These are phyloP conservation scores for Oxycera nigricornis DNA, from an alignment of 2,888 invertebrate genomes.

Conservation along the genomic window DNA sequence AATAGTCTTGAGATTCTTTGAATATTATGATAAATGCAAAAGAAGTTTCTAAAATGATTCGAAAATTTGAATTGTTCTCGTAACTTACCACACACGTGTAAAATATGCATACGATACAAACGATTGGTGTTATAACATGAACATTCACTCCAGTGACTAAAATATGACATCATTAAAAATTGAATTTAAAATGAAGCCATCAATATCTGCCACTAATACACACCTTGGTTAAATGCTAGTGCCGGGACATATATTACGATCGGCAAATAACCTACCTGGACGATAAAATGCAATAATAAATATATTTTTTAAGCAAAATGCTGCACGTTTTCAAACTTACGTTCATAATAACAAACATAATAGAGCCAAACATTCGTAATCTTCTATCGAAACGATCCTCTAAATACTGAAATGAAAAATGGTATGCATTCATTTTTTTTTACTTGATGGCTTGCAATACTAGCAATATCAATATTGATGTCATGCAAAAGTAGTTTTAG, in stretches of 20 bases:
- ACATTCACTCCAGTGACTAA: slow-evolving; percentile 84
- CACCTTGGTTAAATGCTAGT: slow-evolving; percentile 81
- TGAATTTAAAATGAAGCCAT: no score
- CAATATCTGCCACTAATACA: neutral
- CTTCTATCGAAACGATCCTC: slow-evolving; percentile 76
- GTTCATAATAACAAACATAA: slow-evolving; percentile 75
- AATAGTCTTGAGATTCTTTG: neutral
- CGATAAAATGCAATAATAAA: neutral
- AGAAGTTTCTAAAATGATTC: neutral
- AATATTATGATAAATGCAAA: neutral
- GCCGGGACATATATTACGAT: slow-evolving; percentile 83
- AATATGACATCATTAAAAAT: slow-evolving; percentile 17
- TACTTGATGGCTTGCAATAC: no score
- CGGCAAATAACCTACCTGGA: slow-evolving; percentile 77
- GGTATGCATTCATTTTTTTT: no score
- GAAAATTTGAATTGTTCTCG: neutral
- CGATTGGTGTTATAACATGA: slow-evolving; percentile 81
- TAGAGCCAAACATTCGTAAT: slow-evolving; percentile 74
- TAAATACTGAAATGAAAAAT: slow-evolving; percentile 68
- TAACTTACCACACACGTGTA: slow-evolving; percentile 81
- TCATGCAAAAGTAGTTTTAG: no score
- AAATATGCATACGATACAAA: slow-evolving; percentile 85
- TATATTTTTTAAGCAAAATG: neutral
- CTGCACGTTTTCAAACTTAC: slow-evolving; percentile 63
- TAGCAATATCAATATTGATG: no score